phyloP scores from a whole-genome alignment of 2,113 vertebrate genomes.

The Pachycephala philippinensis region DNA sequence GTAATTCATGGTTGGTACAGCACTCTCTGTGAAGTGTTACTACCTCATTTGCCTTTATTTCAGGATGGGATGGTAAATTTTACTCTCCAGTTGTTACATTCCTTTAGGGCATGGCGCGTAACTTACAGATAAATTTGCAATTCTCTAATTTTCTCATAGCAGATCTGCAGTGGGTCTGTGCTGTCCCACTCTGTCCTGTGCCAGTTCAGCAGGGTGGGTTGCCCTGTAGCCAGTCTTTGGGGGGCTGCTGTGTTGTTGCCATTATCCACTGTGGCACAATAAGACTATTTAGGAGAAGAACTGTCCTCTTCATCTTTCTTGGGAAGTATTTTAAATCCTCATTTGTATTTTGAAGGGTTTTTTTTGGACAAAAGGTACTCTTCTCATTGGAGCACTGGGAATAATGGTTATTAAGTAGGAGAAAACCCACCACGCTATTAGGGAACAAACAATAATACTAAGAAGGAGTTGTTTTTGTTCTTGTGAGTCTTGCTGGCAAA shows the following conservation, averaged over 20 bases:
- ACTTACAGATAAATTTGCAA: not conserved
- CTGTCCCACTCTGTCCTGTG: not conserved
- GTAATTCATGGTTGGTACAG: conserved; percentile 36
- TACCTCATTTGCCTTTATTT: not conserved
- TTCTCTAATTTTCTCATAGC: not conserved
- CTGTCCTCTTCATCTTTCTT: not conserved
- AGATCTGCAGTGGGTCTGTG: not conserved
- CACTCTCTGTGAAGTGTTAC: not conserved
- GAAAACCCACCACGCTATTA: not conserved
- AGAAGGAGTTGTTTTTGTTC: not conserved
- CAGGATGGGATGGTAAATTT: not conserved
- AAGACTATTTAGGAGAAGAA: not conserved
- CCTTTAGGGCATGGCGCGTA: not conserved
- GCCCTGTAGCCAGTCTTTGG: not conserved
- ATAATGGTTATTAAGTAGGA: not conserved
- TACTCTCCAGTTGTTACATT: not conserved
- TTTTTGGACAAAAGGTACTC: not conserved
- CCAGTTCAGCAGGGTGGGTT: not conserved
- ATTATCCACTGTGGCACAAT: not conserved
- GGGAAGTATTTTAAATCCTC: not conserved
- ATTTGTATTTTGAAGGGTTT: not conserved
- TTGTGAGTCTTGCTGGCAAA: not conserved
- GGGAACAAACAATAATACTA: not conserved
- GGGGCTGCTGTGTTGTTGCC: not conserved
- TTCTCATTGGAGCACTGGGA: not conserved